Conservation (phyloP, 2,113 vertebrate genomes). For the Sceloporus tristichus region DNA sequence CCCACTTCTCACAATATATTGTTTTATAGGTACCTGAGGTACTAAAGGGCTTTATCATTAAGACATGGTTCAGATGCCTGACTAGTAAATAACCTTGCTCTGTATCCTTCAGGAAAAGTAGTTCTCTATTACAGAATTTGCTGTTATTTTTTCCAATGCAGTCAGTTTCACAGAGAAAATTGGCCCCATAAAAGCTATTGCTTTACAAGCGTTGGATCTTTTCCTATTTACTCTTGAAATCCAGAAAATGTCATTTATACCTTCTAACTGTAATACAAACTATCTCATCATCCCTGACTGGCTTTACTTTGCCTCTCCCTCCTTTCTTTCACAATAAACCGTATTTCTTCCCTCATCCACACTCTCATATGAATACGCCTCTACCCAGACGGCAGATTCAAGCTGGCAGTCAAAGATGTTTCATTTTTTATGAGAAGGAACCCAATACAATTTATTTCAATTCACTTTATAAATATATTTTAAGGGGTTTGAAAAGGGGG, state of each 20-base stretch:
- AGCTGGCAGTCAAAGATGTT: not conserved
- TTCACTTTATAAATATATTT: conserved; percentile 5
- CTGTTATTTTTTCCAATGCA: conserved; percentile 1
- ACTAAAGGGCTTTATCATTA: not conserved
- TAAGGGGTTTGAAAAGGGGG: not conserved
- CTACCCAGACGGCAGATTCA: not conserved
- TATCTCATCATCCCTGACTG: not conserved
- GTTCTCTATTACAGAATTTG: not conserved
- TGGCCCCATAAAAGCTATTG: not conserved
- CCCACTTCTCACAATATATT: not conserved
- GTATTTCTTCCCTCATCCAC: not conserved
- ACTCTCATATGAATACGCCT: not conserved
- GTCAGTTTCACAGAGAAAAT: not conserved
- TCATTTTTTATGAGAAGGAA: not conserved
- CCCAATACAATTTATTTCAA: conserved; percentile 4
- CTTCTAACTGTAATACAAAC: conserved; percentile 21
- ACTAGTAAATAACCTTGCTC: not conserved
- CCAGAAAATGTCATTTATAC: not conserved
- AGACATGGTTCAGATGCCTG: not conserved
- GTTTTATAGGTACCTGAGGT: conserved; percentile 1
- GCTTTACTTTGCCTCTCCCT: not conserved
- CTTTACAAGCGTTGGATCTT: conserved; percentile 10
- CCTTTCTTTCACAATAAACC: not conserved
- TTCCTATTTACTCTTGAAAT: conserved; percentile 14
- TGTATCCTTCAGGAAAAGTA: not conserved